phyloP scores from a whole-genome alignment of 2,113 vertebrate species.

The Tinamus guttatus region DNA sequence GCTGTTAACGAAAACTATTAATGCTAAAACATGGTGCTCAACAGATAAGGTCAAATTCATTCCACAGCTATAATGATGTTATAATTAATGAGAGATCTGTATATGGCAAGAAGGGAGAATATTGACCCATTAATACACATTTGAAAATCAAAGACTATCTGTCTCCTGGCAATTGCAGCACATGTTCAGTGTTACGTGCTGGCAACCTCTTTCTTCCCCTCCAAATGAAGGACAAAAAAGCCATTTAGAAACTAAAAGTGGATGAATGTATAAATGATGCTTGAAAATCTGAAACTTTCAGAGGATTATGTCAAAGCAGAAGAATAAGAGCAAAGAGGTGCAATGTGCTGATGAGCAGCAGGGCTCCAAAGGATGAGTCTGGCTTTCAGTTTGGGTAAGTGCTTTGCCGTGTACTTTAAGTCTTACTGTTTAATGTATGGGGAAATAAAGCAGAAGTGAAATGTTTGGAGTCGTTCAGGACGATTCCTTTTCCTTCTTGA shows the following conservation, averaged over 20 bases:
- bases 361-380: neutral
- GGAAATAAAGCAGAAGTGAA: neutral
- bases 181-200: neutral
- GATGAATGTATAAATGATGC: neutral
- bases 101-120: conserved; percentile 40
- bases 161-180: conserved; percentile 29
- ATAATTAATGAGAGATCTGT: conserved; percentile 61
- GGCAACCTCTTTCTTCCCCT: neutral
- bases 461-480: neutral
- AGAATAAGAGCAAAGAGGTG: neutral
- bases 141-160: conserved; percentile 60
- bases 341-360: neutral
- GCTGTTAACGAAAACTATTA: conserved; percentile 56
- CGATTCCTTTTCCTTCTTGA: neutral
- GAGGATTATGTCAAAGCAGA: neutral
- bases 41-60: conserved; percentile 48
- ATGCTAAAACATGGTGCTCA: conserved; percentile 33
- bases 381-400: neutral
- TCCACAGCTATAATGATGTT: conserved; percentile 3
- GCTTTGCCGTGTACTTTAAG: neutral
- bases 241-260: conserved; percentile 15
- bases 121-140: conserved; percentile 54
- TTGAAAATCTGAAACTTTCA: neutral
- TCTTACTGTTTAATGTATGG: neutral
- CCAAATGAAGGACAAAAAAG: conserved; percentile 31